Evolutionary conservation across 23 tunicate genomes (phyloP).

Genomic region (Clavelina lepadiformis): DNA sequence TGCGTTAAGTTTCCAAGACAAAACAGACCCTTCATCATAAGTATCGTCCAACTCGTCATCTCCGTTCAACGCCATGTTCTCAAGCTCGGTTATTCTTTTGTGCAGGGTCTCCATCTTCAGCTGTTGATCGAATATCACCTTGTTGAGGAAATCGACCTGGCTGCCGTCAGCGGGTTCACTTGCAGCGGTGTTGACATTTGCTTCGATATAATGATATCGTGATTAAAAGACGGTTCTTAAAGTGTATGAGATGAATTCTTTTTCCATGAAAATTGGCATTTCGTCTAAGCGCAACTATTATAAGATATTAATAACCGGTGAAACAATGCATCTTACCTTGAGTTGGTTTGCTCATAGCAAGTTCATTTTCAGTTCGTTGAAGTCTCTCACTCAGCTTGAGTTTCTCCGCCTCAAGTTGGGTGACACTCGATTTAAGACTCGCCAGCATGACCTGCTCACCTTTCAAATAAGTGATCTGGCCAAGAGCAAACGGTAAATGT

Average conservation of each 20-base stretch:
- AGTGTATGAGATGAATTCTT: too few species aligned
- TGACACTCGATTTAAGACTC: not conserved
- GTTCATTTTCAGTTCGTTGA: too few species aligned
- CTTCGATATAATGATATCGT: not conserved
- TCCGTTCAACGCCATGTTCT: constrained; percentile 59
- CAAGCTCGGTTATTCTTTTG: constrained; percentile 68
- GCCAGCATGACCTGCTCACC: not conserved
- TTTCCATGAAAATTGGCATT: too few species aligned
- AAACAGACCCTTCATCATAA: too few species aligned
- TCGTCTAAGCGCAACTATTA: too few species aligned
- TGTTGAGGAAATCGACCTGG: constrained; percentile 76
- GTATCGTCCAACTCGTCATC: too few species aligned
- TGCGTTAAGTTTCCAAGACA: too few species aligned
- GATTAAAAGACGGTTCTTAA: too few species aligned
- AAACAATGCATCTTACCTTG: too few species aligned
- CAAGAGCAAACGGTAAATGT: not conserved
- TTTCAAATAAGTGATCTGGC: constrained; percentile 1
- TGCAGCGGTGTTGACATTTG: not conserved
- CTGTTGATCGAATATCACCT: constrained; percentile 88
- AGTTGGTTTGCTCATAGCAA: too few species aligned
- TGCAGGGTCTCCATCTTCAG: constrained; percentile 45
- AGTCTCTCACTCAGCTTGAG: not conserved
- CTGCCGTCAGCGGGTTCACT: constrained; percentile 4
- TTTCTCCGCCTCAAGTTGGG: not conserved
- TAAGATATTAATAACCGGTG: too few species aligned